Conservation (phyloP, 2,113 vertebrate species). For the Corvus hawaiiensis region DNA sequence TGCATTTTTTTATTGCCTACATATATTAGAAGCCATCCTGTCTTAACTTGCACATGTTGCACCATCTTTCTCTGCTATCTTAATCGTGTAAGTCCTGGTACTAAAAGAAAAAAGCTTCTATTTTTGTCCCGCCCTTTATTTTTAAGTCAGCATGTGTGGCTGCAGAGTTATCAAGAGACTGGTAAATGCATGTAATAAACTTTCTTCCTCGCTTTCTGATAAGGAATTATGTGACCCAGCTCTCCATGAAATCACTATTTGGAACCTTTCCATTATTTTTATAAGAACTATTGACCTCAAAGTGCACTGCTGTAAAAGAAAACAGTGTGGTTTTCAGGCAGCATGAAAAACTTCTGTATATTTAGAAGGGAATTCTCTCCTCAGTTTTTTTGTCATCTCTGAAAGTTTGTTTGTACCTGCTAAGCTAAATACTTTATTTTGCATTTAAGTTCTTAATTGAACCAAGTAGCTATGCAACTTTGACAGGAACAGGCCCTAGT, state of each 20-base stretch:
- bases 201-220: not conserved
- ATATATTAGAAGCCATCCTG: not conserved
- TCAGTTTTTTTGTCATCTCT: accelerated
- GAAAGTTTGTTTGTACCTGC: not conserved
- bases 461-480: not conserved
- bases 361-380: not conserved
- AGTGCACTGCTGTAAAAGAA: not conserved
- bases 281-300: not conserved
- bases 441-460: not conserved
- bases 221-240: not conserved
- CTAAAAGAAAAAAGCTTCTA: not conserved
- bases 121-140: not conserved
- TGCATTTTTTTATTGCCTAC: not conserved
- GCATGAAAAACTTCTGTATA: not conserved
- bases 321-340: not conserved
- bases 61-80: not conserved
- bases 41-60: not conserved
- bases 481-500: not conserved
- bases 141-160: not conserved
- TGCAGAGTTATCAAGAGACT: not conserved
- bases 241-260: not conserved
- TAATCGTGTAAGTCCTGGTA: not conserved
- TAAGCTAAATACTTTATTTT: not conserved
- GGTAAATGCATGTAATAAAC: not conserved
- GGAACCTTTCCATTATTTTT: not conserved